Evolutionary conservation across 1,140 invertebrate species (phyloP).

Genomic region (Diorhabda sublineata): DNA sequence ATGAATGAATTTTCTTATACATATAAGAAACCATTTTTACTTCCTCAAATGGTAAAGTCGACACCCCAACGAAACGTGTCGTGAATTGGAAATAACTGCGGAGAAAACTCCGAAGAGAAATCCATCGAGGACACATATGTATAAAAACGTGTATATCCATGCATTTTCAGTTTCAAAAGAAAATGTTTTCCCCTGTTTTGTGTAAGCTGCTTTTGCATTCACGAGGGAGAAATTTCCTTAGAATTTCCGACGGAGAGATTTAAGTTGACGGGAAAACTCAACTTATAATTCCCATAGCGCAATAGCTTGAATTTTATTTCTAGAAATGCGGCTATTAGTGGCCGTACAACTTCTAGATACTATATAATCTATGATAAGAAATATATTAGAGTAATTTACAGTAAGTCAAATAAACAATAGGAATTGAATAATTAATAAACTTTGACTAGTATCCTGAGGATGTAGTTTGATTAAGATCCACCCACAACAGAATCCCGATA

Average conservation of each 20-base stretch:
- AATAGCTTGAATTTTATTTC: slow-evolving; percentile 4
- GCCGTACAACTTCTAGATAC: background rate
- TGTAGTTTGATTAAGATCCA: too few relatives aligned
- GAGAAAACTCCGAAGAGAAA: slow-evolving; percentile 10
- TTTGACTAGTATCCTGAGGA: too few relatives aligned
- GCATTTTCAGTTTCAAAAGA: slow-evolving; percentile 44
- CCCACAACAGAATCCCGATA: too few relatives aligned
- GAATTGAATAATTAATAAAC: too few relatives aligned
- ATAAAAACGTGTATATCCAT: slow-evolving; percentile 40
- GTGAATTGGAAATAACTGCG: slow-evolving; percentile 32
- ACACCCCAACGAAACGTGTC: slow-evolving; percentile 26
- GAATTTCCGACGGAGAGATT: slow-evolving; percentile 32
- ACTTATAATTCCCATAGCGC: slow-evolving; percentile 9
- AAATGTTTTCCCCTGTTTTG: slow-evolving; percentile 40
- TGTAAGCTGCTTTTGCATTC: slow-evolving; percentile 43
- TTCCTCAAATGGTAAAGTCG: slow-evolving; percentile 22
- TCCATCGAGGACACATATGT: slow-evolving; percentile 37
- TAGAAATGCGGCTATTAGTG: background rate
- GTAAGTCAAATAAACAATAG: background rate
- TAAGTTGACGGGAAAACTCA: slow-evolving; percentile 3
- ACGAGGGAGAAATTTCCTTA: slow-evolving; percentile 46
- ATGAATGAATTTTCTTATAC: too few relatives aligned
- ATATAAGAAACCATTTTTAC: background rate
- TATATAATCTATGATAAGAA: background rate
- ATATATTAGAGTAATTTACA: background rate